These are phyloP conservation scores for Drosophila gunungcola DNA, from an alignment of 1,140 invertebrate species.

Conservation along the genomic window DNA sequence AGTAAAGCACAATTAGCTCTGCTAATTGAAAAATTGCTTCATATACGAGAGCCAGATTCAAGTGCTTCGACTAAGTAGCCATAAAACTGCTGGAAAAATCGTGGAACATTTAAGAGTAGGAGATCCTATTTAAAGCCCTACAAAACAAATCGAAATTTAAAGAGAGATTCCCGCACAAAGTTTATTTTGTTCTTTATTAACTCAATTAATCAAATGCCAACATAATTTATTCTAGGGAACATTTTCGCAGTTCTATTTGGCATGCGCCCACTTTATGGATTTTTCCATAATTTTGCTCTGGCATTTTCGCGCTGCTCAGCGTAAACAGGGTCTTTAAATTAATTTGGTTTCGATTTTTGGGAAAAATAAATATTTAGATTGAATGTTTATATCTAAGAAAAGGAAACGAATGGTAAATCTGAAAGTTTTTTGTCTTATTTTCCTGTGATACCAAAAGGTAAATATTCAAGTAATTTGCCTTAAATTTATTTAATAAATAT, in stretches of 20 bases:
- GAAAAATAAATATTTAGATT: constrained; percentile 4
- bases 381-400: constrained; percentile 15
- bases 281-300: constrained; percentile 11
- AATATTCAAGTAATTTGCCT: no score
- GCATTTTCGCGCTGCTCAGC: background rate
- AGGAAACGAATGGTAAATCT: background rate
- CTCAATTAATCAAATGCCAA: constrained; percentile 24
- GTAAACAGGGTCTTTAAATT: constrained; percentile 22
- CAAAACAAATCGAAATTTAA: constrained; percentile 21
- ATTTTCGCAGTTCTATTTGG: background rate
- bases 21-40: constrained; percentile 42
- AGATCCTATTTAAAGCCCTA: background rate
- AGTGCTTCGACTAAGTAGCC: constrained; percentile 16
- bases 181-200: constrained; percentile 21
- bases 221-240: constrained; percentile 4
- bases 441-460: no score
- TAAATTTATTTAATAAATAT: no score
- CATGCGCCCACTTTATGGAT: background rate
- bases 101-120: background rate
- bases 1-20: constrained; percentile 51
- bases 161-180: background rate
- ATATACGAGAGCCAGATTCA: constrained; percentile 14
- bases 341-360: constrained; percentile 2
- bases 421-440: no score
- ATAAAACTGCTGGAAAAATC: constrained; percentile 17